Percentiles rank a stretch among this genome's conserved stretches.
Conservation (phyloP, 1,140 invertebrate genomes). For the Drosophila pandora region DNA sequence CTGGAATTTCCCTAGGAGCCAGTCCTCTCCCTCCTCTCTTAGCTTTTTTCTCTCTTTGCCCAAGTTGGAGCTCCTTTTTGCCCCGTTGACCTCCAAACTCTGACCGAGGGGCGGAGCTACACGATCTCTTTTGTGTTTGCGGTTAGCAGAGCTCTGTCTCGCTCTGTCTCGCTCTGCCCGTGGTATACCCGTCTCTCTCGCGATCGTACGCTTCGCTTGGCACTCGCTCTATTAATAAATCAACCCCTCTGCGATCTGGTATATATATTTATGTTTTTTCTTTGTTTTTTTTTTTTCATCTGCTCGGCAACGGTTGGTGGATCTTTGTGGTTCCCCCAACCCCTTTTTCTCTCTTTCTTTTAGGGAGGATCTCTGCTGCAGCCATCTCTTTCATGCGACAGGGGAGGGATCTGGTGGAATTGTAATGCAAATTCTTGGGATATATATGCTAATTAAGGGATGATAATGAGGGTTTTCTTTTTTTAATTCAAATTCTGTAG, state of each 20-base stretch:
- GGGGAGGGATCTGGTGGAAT: constrained; percentile 23
- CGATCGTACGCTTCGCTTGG: constrained; percentile 41
- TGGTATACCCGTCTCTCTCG: background rate
- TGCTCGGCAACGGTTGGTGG: constrained; percentile 45
- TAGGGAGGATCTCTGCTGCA: background rate
- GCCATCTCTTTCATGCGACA: background rate
- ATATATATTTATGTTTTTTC: constrained; percentile 2
- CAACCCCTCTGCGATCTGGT: constrained; percentile 48
- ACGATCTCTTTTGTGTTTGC: constrained; percentile 19
- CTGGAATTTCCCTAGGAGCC: constrained; percentile 46
- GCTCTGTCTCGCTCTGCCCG: background rate
- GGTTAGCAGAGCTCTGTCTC: constrained; percentile 6
- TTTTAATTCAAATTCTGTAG: background rate
- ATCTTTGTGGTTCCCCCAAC: constrained; percentile 19
- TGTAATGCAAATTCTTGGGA: constrained; percentile 19
- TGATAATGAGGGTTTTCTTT: constrained; percentile 3
- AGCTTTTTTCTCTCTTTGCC: background rate
- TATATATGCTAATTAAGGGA: constrained; percentile 19
- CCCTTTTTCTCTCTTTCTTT: background rate
- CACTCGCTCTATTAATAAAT: constrained; percentile 64
- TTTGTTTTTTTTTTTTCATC: constrained; percentile 18
- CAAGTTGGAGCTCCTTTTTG: background rate
- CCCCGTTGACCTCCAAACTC: background rate
- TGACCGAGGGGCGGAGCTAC: constrained; percentile 16
- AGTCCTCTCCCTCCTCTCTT: constrained; percentile 1